These are phyloP conservation scores for Tenodera sinensis DNA, from an alignment of 2,888 invertebrate genomes.

Conservation along the genomic window DNA sequence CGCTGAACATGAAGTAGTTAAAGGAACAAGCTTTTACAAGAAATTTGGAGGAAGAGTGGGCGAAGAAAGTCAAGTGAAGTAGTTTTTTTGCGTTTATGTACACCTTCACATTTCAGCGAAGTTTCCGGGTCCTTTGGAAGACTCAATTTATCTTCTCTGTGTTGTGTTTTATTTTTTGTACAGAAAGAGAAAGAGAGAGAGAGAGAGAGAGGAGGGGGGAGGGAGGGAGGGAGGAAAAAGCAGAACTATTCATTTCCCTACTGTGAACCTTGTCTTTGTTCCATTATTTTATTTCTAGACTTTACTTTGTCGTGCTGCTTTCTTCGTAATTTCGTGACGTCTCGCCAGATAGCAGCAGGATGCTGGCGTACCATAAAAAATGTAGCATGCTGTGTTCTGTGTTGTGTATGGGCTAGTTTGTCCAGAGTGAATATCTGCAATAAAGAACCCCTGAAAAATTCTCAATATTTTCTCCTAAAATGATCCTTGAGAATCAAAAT, in stretches of 20 bases:
- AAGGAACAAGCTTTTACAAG: too few relatives aligned
- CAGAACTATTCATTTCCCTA: neutral
- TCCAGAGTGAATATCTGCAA: too few relatives aligned
- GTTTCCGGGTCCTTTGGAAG: neutral
- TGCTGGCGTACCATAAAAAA: neutral
- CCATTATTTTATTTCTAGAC: neutral
- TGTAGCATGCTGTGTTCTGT: neutral
- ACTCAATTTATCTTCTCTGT: neutral
- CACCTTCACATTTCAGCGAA: neutral
- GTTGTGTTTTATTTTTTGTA: too few relatives aligned
- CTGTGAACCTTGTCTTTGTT: neutral
- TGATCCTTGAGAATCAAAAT: too few relatives aligned
- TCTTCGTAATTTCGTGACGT: neutral
- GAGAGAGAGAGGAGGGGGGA: too few relatives aligned
- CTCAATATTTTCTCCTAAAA: neutral
- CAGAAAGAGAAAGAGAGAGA: too few relatives aligned
- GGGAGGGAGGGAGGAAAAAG: too few relatives aligned
- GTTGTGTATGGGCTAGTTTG: neutral
- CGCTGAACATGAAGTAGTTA: too few relatives aligned
- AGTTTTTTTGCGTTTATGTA: neutral
- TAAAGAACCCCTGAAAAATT: neutral
- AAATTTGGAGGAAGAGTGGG: too few relatives aligned
- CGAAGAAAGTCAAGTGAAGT: neutral
- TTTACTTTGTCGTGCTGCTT: neutral
- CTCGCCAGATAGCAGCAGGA: neutral